Percentiles rank a stretch among this genome's conserved stretches.
These are phyloP conservation scores for Tachysurus fulvidraco DNA, from an alignment of 2,113 vertebrate genomes.

Conservation along the genomic window DNA sequence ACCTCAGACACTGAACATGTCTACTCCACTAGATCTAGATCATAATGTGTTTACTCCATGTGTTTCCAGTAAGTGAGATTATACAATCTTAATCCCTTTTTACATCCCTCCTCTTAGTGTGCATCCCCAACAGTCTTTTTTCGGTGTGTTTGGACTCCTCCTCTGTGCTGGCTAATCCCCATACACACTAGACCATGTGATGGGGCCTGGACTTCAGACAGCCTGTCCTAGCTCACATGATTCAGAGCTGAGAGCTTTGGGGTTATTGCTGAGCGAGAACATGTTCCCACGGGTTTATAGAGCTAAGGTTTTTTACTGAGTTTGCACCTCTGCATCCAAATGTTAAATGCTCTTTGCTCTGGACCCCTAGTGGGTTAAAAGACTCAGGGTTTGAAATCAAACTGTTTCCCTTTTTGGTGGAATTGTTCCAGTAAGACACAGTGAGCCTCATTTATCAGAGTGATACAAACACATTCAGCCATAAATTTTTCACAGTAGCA, in stretches of 20 bases:
- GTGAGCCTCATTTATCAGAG: not conserved
- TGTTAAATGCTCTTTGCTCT: not conserved
- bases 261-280: conserved; percentile 19
- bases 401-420: not conserved
- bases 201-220: conserved; percentile 24
- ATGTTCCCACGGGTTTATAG: not conserved
- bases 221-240: conserved; percentile 4
- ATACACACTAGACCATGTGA: conserved; percentile 31
- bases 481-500: not conserved
- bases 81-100: not conserved
- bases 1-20: not conserved
- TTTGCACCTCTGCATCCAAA: not conserved
- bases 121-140: conserved; percentile 3
- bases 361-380: not conserved
- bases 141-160: conserved; percentile 26
- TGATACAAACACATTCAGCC: not conserved
- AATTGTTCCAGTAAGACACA: not conserved
- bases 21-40: not conserved
- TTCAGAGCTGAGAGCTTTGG: not conserved
- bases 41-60: not conserved
- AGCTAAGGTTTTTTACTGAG: not conserved
- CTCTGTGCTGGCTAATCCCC: conserved; percentile 41
- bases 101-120: not conserved
- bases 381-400: not conserved
- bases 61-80: not conserved